Conservation (phyloP, 1,140 invertebrate species). For the Monomorium pharaonis region DNA sequence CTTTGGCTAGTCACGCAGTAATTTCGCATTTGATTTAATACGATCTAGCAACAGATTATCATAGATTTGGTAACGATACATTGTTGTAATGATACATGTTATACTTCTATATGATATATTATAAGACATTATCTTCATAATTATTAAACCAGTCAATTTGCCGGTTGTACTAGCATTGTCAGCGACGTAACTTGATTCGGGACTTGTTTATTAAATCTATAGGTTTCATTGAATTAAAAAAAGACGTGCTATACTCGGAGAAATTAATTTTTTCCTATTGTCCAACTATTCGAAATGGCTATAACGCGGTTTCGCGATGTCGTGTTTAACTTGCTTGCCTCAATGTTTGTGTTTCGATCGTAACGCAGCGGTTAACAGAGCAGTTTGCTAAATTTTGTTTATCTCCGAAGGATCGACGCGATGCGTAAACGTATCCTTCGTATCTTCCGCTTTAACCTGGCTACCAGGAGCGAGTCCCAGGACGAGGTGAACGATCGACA, state of each 20-base stretch:
- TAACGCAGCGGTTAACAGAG: not conserved
- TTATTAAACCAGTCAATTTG: not conserved
- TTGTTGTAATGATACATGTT: not conserved
- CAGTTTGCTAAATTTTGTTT: not conserved
- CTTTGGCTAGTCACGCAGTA: not conserved
- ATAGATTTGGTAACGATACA: not conserved
- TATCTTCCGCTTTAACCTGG: conserved; percentile 81
- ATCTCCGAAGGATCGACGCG: not conserved
- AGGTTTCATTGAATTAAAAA: not conserved
- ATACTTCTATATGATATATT: not conserved
- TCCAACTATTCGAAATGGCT: not conserved
- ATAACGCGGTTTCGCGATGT: not conserved
- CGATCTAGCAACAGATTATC: no score
- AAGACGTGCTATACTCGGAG: not conserved
- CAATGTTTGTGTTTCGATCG: not conserved
- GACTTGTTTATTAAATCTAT: not conserved
- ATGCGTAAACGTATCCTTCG: conserved; percentile 54
- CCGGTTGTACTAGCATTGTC: not conserved
- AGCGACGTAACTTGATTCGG: not conserved
- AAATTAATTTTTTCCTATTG: not conserved
- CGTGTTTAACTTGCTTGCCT: not conserved
- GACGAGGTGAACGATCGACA: conserved; percentile 84
- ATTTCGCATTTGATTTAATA: not conserved
- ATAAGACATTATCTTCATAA: not conserved
- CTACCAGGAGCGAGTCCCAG: conserved; percentile 80